phyloP scores from a whole-genome alignment of 2,113 vertebrate genomes.

The Chascanopsetta lugubris region DNA sequence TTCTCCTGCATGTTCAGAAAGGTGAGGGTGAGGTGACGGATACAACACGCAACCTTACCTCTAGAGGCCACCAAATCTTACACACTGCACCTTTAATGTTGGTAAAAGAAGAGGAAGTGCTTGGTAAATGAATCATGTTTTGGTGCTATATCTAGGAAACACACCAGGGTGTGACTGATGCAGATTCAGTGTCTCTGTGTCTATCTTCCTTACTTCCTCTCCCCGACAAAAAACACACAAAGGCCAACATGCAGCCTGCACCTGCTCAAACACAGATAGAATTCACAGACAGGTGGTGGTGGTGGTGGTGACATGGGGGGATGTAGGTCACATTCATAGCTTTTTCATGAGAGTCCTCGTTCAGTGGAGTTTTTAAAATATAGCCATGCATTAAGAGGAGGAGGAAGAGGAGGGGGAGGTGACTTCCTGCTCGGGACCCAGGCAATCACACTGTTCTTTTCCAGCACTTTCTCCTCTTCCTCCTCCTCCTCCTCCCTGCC shows the following conservation, averaged over 20 bases:
- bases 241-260: conserved; percentile 2
- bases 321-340: not conserved
- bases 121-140: too few species aligned
- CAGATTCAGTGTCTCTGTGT: not conserved
- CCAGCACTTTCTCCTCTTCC: conserved; percentile 73
- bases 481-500: conserved; percentile 67
- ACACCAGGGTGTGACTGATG: not conserved
- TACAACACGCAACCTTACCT: too few species aligned
- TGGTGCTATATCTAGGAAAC: too few species aligned
- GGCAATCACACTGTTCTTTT: conserved; percentile 49
- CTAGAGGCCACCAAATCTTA: too few species aligned
- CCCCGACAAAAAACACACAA: not conserved
- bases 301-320: too few species aligned
- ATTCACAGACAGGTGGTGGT: not conserved
- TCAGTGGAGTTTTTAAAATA: conserved; percentile 6
- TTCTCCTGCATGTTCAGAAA: too few species aligned
- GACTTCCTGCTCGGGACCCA: conserved; percentile 48
- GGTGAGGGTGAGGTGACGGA: too few species aligned
- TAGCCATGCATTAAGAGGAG: conserved; percentile 19
- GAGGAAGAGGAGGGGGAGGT: too few species aligned
- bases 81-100: too few species aligned
- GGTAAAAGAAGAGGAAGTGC: too few species aligned
- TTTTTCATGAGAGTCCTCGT: conserved; percentile 29
- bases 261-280: conserved; percentile 4
- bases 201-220: conserved; percentile 1